A percentile compares a stretch with the other conserved stretches of the same genome.
Evolutionary conservation across 2,888 invertebrate species (phyloP).

Genomic region (Pristionchus fissidentatus): DNA sequence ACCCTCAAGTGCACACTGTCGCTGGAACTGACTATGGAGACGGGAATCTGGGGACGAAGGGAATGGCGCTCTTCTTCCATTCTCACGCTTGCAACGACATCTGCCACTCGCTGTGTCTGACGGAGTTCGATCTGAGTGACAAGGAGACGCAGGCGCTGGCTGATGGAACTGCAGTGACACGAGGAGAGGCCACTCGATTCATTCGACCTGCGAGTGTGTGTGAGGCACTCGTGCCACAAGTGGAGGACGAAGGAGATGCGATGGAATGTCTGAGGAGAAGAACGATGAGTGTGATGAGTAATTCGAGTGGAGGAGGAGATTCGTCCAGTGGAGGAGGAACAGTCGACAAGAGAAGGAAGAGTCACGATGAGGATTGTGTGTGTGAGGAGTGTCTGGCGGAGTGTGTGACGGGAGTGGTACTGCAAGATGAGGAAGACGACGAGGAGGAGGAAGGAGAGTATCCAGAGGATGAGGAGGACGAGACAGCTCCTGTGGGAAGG

Average conservation of each 20-base stretch:
- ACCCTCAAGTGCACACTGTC: slow-evolving; percentile 80
- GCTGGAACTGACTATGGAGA: slow-evolving; percentile 79
- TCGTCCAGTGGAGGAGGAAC: background rate
- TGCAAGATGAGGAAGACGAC: slow-evolving; percentile 47
- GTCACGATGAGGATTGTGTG: slow-evolving; percentile 57
- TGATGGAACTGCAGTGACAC: slow-evolving; percentile 24
- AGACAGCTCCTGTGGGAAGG: background rate
- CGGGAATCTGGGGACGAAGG: slow-evolving; percentile 79
- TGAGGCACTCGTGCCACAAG: slow-evolving; percentile 32
- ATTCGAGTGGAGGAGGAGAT: slow-evolving; percentile 30
- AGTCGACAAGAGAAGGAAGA: slow-evolving; percentile 20
- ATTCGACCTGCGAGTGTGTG: slow-evolving; percentile 30
- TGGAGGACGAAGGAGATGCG: slow-evolving; percentile 53
- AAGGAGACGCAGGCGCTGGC: slow-evolving; percentile 52
- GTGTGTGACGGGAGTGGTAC: slow-evolving; percentile 48
- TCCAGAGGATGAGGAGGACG: slow-evolving; percentile 39
- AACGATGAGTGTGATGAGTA: slow-evolving; percentile 52
- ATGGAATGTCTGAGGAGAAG: slow-evolving; percentile 62
- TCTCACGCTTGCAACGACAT: slow-evolving; percentile 80
- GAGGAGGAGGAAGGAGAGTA: slow-evolving; percentile 46
- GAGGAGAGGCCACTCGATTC: slow-evolving; percentile 45
- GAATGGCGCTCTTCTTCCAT: slow-evolving; percentile 81
- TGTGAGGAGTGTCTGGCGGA: slow-evolving; percentile 55
- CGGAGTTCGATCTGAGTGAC: slow-evolving; percentile 79
- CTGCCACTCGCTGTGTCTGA: slow-evolving; percentile 78